Base-by-base conservation (phyloP, 2,113 vertebrate genomes). In the Chelonoidis abingdonii region DNA sequence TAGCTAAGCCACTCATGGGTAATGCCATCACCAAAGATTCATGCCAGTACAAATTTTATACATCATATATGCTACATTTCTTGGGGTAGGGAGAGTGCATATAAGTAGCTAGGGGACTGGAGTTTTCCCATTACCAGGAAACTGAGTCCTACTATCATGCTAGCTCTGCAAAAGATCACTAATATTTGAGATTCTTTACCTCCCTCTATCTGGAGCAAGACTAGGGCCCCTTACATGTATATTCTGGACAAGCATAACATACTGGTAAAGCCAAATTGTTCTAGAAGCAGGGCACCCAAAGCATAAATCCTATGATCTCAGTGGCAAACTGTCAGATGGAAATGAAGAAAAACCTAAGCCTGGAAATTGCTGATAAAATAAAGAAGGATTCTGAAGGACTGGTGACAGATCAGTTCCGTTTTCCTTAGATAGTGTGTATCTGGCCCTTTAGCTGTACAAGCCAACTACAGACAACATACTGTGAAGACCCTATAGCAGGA, bases 131-230 rank as follows among this genome's bases (percentile, higher is more conserved):
- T 87, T 94, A 89, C 79, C 75, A 92, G 65, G 89, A 96, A 97
- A 93, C 94, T 91, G 85, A 85, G 94, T 95, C 90, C 89, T 94
- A 83, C 49, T 62, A 11, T 88, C 80, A 92, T 86, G 89, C 90
- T 93, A 96, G 83, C 81, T 91, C 93, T 95, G 95, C 85, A 93
- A 80, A 96, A 96, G 87, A 96, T 93, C 92, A 88, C 89, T 84
- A 41, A 0, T 6, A 91, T 93, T 96, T 94, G 93, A 75, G 89
- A 69, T 21, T n/a, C 35, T 10, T n/a, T 5, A 94, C 78, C 65
- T 89, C 92, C 59, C 93, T 95, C 94, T 5, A 54, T 81, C 52
- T 41, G 27, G 54, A 56, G 81, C 8, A 25, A 83, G 53, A 57
- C 24, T 9, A 4, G 22, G 53, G 25, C 14, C 53, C 25, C 9